A percentile compares a stretch with the other conserved stretches of the same genome.
Conservation (phyloP, 2,888 invertebrate genomes). For the Phragmatobia fuliginosa region DNA sequence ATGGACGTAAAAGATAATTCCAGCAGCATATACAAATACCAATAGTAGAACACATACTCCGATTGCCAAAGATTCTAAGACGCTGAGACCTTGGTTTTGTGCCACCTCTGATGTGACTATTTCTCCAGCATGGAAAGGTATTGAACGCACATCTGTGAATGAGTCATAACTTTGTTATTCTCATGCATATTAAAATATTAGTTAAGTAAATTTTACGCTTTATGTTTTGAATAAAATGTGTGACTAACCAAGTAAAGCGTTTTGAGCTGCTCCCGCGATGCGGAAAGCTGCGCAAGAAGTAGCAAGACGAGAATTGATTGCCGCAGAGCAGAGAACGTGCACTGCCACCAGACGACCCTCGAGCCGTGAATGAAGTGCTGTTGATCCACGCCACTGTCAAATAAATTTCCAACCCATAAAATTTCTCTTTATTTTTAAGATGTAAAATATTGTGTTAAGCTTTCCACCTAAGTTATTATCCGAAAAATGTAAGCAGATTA, state of each 20-base stretch:
- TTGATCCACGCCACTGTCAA: constrained; percentile 93
- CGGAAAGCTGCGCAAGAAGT: constrained; percentile 95
- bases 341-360: constrained; percentile 93
- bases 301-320: constrained; percentile 86
- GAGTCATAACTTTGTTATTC: constrained; percentile 32
- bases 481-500: constrained; percentile 61
- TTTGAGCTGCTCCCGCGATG: constrained; percentile 91
- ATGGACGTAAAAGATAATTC: constrained; percentile 93
- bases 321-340: constrained; percentile 92
- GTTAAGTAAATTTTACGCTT: constrained; percentile 28
- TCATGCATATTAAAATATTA: constrained; percentile 27
- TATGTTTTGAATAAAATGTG: constrained; percentile 10
- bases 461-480: constrained; percentile 45
- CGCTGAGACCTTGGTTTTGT: constrained; percentile 88
- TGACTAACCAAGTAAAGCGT: constrained; percentile 70
- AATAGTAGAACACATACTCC: constrained; percentile 92
- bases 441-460: constrained; percentile 56
- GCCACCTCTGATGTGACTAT: constrained; percentile 81
- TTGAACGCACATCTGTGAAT: constrained; percentile 91
- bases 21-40: constrained; percentile 93
- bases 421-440: constrained; percentile 38
- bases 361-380: constrained; percentile 89
- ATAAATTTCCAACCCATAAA: constrained; percentile 41
- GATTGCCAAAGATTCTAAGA: constrained; percentile 93
- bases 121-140: constrained; percentile 90